These are phyloP conservation scores for Octopus bimaculoides DNA, from an alignment of 1,140 invertebrate genomes.

Conservation along the genomic window DNA sequence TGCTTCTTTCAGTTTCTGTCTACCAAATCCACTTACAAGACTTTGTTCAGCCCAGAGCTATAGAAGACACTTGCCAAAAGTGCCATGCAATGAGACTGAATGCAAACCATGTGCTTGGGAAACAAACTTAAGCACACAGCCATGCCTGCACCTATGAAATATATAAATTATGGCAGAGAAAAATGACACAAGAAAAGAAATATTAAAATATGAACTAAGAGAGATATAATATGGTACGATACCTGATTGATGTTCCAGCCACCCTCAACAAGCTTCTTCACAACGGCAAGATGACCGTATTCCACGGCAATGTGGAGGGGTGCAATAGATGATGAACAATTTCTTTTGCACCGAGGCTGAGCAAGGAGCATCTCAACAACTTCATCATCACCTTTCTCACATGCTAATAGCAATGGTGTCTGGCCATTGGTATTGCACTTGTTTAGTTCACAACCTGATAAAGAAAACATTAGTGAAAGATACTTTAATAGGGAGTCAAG, in stretches of 20 bases:
- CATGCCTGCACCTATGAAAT: too few species aligned
- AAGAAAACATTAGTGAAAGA: constrained; percentile 12
- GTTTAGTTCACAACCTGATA: constrained; percentile 49
- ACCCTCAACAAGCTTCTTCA: constrained; percentile 40
- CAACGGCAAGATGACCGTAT: constrained; percentile 36
- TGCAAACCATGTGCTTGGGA: too few species aligned
- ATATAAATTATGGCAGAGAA: too few species aligned
- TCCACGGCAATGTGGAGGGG: constrained; percentile 47
- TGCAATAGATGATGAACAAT: constrained; percentile 26
- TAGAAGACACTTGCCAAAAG: too few species aligned
- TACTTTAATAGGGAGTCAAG: neutral
- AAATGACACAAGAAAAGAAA: neutral
- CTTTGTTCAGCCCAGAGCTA: too few species aligned
- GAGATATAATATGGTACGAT: neutral
- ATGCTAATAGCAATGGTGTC: constrained; percentile 47
- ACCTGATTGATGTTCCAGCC: constrained; percentile 53
- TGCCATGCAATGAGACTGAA: too few species aligned
- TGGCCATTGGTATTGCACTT: constrained; percentile 34
- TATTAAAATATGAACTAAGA: neutral
- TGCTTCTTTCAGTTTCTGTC: too few species aligned
- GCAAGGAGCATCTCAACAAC: constrained; percentile 40
- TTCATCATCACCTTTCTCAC: constrained; percentile 41
- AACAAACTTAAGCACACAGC: too few species aligned
- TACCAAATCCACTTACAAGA: too few species aligned
- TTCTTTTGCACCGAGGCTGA: constrained; percentile 27